Percentiles rank a stretch among this genome's conserved stretches.
These are phyloP conservation scores for Muscina levida DNA, from an alignment of 2,888 invertebrate genomes.

Conservation along the genomic window DNA sequence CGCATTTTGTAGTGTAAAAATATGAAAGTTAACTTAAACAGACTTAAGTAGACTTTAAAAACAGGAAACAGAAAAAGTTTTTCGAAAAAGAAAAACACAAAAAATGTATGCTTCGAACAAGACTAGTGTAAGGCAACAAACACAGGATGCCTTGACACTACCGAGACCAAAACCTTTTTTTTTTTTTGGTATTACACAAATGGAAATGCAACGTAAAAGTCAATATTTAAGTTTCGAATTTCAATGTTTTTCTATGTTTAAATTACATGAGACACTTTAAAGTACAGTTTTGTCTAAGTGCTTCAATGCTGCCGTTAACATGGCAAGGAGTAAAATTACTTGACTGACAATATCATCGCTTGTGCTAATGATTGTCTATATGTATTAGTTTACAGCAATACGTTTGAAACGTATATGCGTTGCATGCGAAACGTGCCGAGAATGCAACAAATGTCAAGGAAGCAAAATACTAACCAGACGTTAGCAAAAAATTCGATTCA, in stretches of 20 bases:
- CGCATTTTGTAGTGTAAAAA: slow-evolving; percentile 43
- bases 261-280: neutral
- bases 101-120: slow-evolving; percentile 14
- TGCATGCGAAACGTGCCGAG: slow-evolving; percentile 54
- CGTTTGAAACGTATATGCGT: neutral
- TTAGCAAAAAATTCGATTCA: slow-evolving; percentile 9
- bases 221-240: slow-evolving; percentile 47
- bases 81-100: slow-evolving; percentile 41
- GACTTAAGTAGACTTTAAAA: slow-evolving; percentile 58
- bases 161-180: neutral
- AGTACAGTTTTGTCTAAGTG: neutral
- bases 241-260: neutral
- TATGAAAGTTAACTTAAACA: slow-evolving; percentile 63
- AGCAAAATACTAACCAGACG: slow-evolving; percentile 30
- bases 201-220: slow-evolving; percentile 7
- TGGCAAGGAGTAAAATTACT: slow-evolving; percentile 22
- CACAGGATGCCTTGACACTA: neutral
- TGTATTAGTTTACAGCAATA: neutral
- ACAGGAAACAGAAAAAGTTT: slow-evolving; percentile 35
- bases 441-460: slow-evolving; percentile 63
- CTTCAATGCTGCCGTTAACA: neutral
- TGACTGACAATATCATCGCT: slow-evolving; percentile 17
- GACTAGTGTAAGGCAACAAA: slow-evolving; percentile 40
- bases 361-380: slow-evolving; percentile 28
- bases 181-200: neutral